These are phyloP conservation scores for Platycnemis pennipes DNA, from an alignment of 2,888 invertebrate genomes.

Conservation along the genomic window DNA sequence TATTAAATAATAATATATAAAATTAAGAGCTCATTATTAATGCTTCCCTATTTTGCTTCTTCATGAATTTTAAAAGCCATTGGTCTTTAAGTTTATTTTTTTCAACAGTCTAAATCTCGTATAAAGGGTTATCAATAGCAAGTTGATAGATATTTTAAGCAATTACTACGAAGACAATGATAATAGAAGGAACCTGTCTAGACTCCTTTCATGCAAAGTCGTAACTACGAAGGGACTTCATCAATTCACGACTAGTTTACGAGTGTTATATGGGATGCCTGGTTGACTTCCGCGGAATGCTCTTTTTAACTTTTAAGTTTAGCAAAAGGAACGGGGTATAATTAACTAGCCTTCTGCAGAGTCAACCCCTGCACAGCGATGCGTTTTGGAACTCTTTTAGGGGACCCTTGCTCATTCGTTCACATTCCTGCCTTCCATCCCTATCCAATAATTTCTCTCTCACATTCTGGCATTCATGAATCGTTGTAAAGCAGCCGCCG, in stretches of 20 bases:
- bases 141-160: too few species aligned
- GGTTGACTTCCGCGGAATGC: neutral
- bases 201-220: too few species aligned
- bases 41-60: too few species aligned
- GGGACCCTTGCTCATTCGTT: neutral
- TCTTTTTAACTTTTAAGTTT: neutral
- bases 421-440: neutral
- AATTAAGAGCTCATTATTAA: too few species aligned
- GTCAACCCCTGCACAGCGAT: neutral
- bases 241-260: neutral
- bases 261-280: neutral
- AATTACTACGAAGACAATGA: too few species aligned
- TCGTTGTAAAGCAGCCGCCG: neutral
- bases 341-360: neutral
- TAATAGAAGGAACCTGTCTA: too few species aligned
- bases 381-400: neutral
- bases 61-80: too few species aligned
- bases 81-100: too few species aligned
- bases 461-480: neutral
- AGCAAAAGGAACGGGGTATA: neutral
- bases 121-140: too few species aligned
- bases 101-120: too few species aligned
- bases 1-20: too few species aligned
- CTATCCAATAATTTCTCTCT: neutral
- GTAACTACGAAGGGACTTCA: neutral